Evolutionary conservation across 2,113 vertebrate species (phyloP), one percentile per base, ranked within the genome.

Genomic region (Oenanthe oenanthe): DNA sequence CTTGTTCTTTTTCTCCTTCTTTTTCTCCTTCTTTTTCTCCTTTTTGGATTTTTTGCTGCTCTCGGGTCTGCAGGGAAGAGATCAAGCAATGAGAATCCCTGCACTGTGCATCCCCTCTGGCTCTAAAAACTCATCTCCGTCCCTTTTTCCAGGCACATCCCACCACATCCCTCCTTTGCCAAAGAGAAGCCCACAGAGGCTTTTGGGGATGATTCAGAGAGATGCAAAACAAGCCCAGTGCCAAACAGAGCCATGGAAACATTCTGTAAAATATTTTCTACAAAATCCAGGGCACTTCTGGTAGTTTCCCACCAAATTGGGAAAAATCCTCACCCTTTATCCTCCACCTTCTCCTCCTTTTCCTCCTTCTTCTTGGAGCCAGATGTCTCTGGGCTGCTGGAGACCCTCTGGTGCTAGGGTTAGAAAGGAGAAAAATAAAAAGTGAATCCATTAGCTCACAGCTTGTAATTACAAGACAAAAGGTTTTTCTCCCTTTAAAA

Each of bases 11-110:
- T 99, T 98, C 62, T 98, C 98, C 38, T 98, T 98, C 73, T 98
- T 98, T 68, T 99, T 98, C 62, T 98, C 98, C 38, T 98, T 98
- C 72, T 98, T 98, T 45, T 99, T 98, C 54, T 98, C 98, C 74
- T 98, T 98, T 70, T 97, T 98, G 92, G 95, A 95, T 93, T 98
- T 99, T 84, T 98, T 99, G 94, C 96, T 93, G 57, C 93, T 94
- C 19, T 98, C 97, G 0, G 61, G 88, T 38, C 98, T 99, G 54
- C 2, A 3, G 17, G 36, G 47, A 77, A 45, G 25, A 31, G 34
- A 31, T 7, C 7, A 11, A 88, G 38, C 22, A 24, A 4, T 60
- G 22, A 67, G 22, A 17, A 40, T 40, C 43, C 17, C n/a, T 36
- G 26, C 21, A 20, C 13, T 6, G 9, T 4, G 7, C 51, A 20